Evolutionary conservation across 2,888 invertebrate species (phyloP), one percentile per base, ranked within the genome.

Genomic region (Hydrotaea diabolus): DNA sequence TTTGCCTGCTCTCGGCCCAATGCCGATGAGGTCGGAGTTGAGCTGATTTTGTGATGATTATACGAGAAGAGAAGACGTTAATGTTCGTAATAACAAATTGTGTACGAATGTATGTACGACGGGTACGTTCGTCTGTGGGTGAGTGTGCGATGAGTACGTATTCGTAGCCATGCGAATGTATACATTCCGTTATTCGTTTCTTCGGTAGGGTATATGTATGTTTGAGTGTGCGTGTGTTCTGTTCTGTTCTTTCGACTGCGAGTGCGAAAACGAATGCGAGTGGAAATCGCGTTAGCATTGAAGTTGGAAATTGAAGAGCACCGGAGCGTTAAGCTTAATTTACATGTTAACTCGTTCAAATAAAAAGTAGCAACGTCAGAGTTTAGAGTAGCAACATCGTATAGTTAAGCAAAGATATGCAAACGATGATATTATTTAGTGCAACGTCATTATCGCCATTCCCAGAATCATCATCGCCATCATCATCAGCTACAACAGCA

Each of bases 291-390:
- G 77, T 85, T 85, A 85, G 79, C 85, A 85, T 82, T 85, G 77
- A 74, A 85, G 85, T 77, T 85, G 79, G 82, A 85, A 80, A 85
- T 85, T 85, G 85, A 79, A 85, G 82, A 82, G 85, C 79, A 85
- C 69, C 85, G 79, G 79, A 85, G 85, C 85, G 85, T 85, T 79
- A 85, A 85, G 85, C 85, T 79, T 85, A 82, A 82, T 85, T 85
- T 85, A 80, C 82, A 85, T 85, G 82, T 85, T 85, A 85, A 85
- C 85, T 85, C 74, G 85, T 80, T 85, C 79, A 85, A 85, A 85
- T 82, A 85, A 82, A 69, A 85, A 85, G 77, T 85, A 85, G 82
- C 85, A 85, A 85, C 85, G 85, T 85, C 82, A 80, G 77, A 73
- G 74, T 75, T 83, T 83, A 74, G 74, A 84, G 82, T 85, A 26